Evolutionary conservation across 2,888 invertebrate genomes (phyloP).

Genomic region (Drosophila yooni): DNA sequence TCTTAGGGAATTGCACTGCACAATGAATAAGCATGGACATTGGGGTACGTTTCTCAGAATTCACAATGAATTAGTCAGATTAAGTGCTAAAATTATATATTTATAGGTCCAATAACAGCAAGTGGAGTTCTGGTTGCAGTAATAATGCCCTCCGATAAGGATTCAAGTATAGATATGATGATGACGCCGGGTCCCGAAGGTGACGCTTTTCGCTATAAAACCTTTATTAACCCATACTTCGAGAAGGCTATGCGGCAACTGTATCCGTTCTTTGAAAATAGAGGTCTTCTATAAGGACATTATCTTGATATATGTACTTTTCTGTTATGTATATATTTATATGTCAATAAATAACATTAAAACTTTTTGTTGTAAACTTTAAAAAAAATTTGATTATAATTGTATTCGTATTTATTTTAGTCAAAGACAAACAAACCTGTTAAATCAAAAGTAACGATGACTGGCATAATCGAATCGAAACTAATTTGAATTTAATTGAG

Average conservation of each 20-base stretch:
- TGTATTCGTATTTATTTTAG: background rate
- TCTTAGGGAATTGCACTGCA: slow-evolving; percentile 70
- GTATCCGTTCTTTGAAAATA: slow-evolving; percentile 78
- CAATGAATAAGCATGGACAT: slow-evolving; percentile 71
- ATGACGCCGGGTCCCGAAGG: slow-evolving; percentile 62
- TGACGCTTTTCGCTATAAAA: slow-evolving; percentile 60
- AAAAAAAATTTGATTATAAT: background rate
- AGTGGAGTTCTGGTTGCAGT: slow-evolving; percentile 54
- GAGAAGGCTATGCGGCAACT: slow-evolving; percentile 73
- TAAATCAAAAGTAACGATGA: slow-evolving; percentile 24
- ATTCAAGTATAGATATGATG: slow-evolving; percentile 71
- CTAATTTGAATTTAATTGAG: slow-evolving; percentile 13
- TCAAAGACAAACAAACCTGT: slow-evolving; percentile 4
- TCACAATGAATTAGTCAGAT: background rate
- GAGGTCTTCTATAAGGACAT: slow-evolving; percentile 58
- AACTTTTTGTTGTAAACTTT: background rate
- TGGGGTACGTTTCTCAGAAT: slow-evolving; percentile 66
- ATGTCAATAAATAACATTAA: slow-evolving; percentile 8
- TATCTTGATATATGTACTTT: background rate
- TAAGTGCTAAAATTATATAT: background rate
- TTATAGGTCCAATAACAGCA: slow-evolving; percentile 66
- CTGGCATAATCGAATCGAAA: slow-evolving; percentile 3
- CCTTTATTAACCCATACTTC: slow-evolving; percentile 69
- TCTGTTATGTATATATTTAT: background rate
- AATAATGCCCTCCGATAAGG: slow-evolving; percentile 74